Conservation (phyloP, 1,140 invertebrate species). For the Cyrtorhinus lividipennis region DNA sequence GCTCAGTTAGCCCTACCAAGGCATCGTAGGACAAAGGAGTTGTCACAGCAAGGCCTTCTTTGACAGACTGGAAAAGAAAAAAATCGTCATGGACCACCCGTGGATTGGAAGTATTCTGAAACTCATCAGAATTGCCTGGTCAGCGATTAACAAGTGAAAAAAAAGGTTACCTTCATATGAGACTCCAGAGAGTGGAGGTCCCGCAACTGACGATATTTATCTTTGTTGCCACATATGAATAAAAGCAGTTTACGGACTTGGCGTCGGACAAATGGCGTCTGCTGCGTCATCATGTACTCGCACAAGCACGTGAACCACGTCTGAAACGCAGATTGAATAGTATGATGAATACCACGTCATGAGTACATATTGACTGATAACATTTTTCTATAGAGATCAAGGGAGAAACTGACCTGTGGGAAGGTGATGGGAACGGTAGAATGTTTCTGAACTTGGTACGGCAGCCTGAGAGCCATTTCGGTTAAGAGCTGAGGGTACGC, state of each 20-base stretch:
- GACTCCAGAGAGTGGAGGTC: constrained; percentile 81
- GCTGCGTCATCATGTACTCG: constrained; percentile 91
- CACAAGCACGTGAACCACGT: constrained; percentile 71
- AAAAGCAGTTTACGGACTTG: constrained; percentile 81
- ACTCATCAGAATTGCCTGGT: too few species aligned
- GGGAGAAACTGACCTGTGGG: constrained; percentile 36
- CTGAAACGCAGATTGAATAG: constrained; percentile 25
- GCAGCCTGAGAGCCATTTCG: constrained; percentile 84
- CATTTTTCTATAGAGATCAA: too few species aligned
- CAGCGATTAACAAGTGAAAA: too few species aligned
- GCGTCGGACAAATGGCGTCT: constrained; percentile 57
- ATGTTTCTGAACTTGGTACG: constrained; percentile 81
- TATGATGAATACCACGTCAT: constrained; percentile 12
- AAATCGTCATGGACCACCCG: too few species aligned
- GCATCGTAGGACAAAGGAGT: constrained; percentile 55
- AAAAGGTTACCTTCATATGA: constrained; percentile 57
- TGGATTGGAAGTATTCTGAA: too few species aligned
- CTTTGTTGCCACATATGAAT: constrained; percentile 88
- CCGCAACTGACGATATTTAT: constrained; percentile 82
- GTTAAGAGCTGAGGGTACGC: constrained; percentile 84
- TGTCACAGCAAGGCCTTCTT: constrained; percentile 21
- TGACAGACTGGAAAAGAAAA: constrained; percentile 32
- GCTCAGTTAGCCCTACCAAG: constrained; percentile 83
- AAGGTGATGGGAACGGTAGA: constrained; percentile 38
- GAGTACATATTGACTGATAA: too few species aligned